phyloP scores from a whole-genome alignment of 2,888 invertebrate genomes.

The Hydrotaea diabolus region DNA sequence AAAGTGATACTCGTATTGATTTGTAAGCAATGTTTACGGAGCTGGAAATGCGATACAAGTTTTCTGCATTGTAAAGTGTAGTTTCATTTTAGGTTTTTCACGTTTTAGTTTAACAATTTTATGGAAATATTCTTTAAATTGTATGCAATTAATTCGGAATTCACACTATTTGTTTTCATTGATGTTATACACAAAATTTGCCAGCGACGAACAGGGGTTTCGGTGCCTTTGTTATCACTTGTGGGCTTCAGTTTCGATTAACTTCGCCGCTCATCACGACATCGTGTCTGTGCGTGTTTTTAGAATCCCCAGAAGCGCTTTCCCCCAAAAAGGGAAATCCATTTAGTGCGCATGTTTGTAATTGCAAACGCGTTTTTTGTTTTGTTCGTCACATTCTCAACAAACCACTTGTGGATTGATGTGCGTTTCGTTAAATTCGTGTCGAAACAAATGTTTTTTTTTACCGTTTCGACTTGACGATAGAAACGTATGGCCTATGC shows the following conservation, averaged over 20 bases:
- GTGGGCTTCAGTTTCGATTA: conserved; percentile 32
- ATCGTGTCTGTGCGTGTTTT: not conserved
- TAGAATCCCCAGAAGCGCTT: conserved; percentile 5
- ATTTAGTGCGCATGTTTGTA: conserved; percentile 49
- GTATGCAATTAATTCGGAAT: not conserved
- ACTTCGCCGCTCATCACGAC: conserved; percentile 15
- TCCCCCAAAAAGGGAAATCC: conserved; percentile 23
- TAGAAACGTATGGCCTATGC: too few relatives aligned
- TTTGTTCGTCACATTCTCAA: conserved; percentile 53
- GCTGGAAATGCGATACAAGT: too few relatives aligned
- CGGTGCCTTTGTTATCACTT: conserved; percentile 24
- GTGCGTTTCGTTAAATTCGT: not conserved
- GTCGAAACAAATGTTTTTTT: not conserved
- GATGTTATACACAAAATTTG: conserved; percentile 21
- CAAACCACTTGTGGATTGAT: conserved; percentile 54
- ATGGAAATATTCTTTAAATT: not conserved
- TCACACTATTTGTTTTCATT: not conserved
- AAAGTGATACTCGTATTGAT: not conserved
- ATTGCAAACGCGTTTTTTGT: conserved; percentile 46
- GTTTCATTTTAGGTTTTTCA: not conserved
- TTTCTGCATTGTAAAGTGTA: not conserved
- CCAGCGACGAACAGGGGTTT: not conserved
- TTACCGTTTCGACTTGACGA: too few relatives aligned
- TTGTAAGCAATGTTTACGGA: not conserved
- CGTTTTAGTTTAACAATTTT: not conserved